Evolutionary conservation across 2,113 vertebrate genomes (phyloP).

Genomic region (Podiceps cristatus): DNA sequence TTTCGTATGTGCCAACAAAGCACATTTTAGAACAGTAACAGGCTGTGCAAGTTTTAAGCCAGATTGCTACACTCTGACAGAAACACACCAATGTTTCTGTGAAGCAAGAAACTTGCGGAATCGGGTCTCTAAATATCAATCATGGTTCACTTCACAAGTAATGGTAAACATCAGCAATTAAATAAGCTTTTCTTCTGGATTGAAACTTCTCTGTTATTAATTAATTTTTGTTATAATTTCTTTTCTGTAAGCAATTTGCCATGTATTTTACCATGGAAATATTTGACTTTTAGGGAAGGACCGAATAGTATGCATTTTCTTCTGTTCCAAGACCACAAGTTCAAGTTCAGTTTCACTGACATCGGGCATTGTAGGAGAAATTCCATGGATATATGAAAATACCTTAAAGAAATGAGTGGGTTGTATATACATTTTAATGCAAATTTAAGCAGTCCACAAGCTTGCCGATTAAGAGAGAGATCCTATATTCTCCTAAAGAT

Average conservation of each 20-base stretch:
- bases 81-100: neutral
- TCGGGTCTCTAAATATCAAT: neutral
- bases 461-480: neutral
- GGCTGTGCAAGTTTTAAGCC: neutral
- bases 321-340: neutral
- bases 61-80: neutral
- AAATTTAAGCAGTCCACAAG: neutral
- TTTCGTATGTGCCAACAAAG: neutral
- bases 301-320: neutral
- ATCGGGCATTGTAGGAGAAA: neutral
- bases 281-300: neutral
- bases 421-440: neutral
- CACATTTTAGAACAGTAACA: neutral
- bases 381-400: neutral
- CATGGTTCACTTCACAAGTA: neutral
- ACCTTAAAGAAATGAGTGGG: neutral
- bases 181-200: neutral
- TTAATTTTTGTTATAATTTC: neutral
- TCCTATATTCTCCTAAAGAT: neutral
- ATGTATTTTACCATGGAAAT: neutral
- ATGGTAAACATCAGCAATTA: neutral
- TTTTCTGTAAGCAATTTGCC: neutral
- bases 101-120: neutral
- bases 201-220: neutral
- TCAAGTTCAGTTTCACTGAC: neutral